Evolutionary conservation across 2,113 vertebrate genomes (phyloP).

Genomic region (Psilopogon haemacephalus): DNA sequence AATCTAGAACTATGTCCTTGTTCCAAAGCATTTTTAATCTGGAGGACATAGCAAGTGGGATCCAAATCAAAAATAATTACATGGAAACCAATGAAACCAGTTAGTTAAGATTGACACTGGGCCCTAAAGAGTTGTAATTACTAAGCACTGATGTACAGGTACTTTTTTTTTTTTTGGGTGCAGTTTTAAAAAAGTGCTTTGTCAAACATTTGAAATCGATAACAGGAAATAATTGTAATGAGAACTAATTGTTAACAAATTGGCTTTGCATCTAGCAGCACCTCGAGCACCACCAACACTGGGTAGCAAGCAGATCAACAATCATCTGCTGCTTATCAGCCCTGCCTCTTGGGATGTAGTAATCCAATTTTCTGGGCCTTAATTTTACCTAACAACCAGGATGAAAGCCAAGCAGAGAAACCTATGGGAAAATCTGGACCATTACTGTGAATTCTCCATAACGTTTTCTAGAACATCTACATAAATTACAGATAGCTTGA

Average conservation of each 20-base stretch:
- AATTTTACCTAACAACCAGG: conserved; percentile 81
- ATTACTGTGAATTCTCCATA: conserved; percentile 57
- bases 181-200: conserved; percentile 64
- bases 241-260: conserved; percentile 92
- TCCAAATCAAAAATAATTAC: conserved; percentile 73
- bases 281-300: conserved; percentile 62
- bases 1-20: conserved; percentile 55
- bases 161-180: not conserved
- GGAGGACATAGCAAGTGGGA: conserved; percentile 52
- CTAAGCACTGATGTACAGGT: conserved; percentile 17
- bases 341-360: conserved; percentile 77
- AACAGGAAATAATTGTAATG: conserved; percentile 84
- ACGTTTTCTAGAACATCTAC: conserved; percentile 62
- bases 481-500: conserved; percentile 29
- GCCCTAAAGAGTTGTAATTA: conserved; percentile 65
- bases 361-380: conserved; percentile 89
- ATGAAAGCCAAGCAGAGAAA: conserved; percentile 77
- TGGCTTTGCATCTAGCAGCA: conserved; percentile 79
- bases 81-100: conserved; percentile 56
- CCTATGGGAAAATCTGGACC: conserved; percentile 57
- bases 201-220: conserved; percentile 70
- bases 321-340: conserved; percentile 83
- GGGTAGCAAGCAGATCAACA: conserved; percentile 77
- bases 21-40: conserved; percentile 62
- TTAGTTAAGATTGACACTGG: conserved; percentile 59